Base-by-base conservation (phyloP, 2,888 invertebrate genomes). In the Lordiphosa fenestrarum region DNA sequence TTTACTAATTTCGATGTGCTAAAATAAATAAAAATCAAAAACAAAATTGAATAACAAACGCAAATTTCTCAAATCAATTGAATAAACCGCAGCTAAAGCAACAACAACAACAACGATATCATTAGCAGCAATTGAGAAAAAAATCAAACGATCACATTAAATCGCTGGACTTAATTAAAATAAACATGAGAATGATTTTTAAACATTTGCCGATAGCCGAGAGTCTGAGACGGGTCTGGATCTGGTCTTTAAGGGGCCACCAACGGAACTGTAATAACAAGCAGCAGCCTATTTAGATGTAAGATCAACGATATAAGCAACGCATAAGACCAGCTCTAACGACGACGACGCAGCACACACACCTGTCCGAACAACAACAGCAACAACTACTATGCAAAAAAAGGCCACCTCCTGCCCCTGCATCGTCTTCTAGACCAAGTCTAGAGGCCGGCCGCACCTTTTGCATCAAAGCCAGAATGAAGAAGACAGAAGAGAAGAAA, bases 281-380 rank as follows among this genome's bases (percentile, higher is more conserved):
- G 67, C 38, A 62, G 46, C 73, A 65, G 60, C 66, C 73, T 67
- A 76, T 73, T 76, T 81, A 73, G 84, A 80, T 85, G 69, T 70
- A 66, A 85, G 73, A 80, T 83, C 69, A 52, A 51, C 66, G 69
- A 76, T 65, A 73, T 46, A 60, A 73, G 65, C 57, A 67, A 62
- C 61, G 73, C 77, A 66, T 81, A 64, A 67, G 60, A 63, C 66
- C 50, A 46, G 36, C 62, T 36, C 47, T 68, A 44, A 30, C 9
- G 30, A 42, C 3, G 19, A 19, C 19, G 19, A 19, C 19, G 19
- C 19, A 19, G 2, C 19, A 51, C 48, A 66, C 69, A 75, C 78
- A 81, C 82, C 76, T 78, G 71, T 54, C 44, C 41, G 47, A 71
- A 68, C 68, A 72, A 65, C 52, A 69, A 19, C 38, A 53, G 10